Percentiles rank a stretch among this genome's conserved stretches.
These are phyloP conservation scores for Chunga burmeisteri DNA, from an alignment of 2,113 vertebrate genomes.

Conservation along the genomic window DNA sequence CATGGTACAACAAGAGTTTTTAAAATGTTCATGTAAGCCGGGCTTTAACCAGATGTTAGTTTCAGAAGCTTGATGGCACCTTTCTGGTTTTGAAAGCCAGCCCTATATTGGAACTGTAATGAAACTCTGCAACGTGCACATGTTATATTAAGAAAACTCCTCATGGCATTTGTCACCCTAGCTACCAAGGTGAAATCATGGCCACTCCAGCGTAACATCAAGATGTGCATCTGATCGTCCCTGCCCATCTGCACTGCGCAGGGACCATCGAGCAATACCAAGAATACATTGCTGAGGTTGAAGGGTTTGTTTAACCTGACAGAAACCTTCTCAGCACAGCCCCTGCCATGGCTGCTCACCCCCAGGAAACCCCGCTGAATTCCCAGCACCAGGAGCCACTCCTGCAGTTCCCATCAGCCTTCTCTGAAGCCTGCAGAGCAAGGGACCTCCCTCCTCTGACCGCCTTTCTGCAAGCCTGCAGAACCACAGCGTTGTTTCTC, in stretches of 20 bases:
- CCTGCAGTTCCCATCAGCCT: background rate
- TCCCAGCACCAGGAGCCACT: background rate
- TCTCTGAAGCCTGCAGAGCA: background rate
- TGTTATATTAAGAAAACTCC: background rate
- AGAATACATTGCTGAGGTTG: background rate
- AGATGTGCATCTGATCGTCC: fast-evolving
- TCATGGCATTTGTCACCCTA: background rate
- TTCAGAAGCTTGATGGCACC: background rate
- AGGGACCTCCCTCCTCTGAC: background rate
- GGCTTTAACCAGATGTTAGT: background rate
- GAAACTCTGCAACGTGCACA: background rate
- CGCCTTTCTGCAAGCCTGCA: background rate
- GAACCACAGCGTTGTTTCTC: fast-evolving
- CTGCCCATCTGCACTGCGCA: background rate
- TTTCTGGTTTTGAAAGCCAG: background rate
- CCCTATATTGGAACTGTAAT: background rate
- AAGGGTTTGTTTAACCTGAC: background rate
- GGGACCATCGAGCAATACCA: background rate
- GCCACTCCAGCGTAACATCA: background rate
- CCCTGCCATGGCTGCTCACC: background rate
- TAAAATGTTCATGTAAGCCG: background rate
- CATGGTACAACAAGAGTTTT: background rate
- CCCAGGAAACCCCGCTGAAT: background rate
- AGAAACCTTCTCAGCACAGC: background rate
- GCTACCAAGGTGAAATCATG: background rate